Conservation (phyloP, 2,888 invertebrate genomes). For the Caenorhabditis afra region DNA sequence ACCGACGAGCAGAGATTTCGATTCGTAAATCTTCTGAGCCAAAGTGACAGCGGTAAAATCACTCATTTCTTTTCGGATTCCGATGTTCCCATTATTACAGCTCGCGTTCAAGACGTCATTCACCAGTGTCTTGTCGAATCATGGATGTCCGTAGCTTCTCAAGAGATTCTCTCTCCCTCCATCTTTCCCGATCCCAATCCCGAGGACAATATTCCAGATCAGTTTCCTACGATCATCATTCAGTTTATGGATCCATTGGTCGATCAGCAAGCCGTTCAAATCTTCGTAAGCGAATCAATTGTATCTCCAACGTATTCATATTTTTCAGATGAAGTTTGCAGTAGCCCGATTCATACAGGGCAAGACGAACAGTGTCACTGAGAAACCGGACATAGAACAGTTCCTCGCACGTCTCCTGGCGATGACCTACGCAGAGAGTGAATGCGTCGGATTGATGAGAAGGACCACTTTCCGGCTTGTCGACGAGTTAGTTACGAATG, state of each 20-base stretch:
- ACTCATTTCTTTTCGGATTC: neutral
- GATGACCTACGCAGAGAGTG: conserved; percentile 3
- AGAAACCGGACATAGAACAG: conserved; percentile 21
- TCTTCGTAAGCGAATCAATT: conserved; percentile 24
- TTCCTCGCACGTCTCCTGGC: conserved; percentile 30
- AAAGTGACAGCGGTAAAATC: conserved; percentile 48
- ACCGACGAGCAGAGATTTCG: conserved; percentile 46
- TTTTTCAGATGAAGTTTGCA: conserved; percentile 43
- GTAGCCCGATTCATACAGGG: conserved; percentile 20
- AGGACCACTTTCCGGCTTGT: conserved; percentile 30
- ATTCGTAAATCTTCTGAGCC: conserved; percentile 34
- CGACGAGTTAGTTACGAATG: neutral
- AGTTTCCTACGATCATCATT: conserved; percentile 47
- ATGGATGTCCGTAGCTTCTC: conserved; percentile 39
- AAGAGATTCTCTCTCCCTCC: conserved; percentile 5
- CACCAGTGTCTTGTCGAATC: conserved; percentile 47
- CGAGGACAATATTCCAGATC: conserved; percentile 3
- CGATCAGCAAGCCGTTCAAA: conserved; percentile 26
- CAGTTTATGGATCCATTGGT: conserved; percentile 40
- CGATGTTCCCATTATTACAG: conserved; percentile 14
- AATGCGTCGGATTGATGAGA: conserved; percentile 49
- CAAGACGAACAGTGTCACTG: neutral
- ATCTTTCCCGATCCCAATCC: conserved; percentile 13
- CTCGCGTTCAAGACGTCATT: conserved; percentile 34
- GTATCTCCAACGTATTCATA: neutral